phyloP scores from a whole-genome alignment of 2,888 invertebrate genomes.

The Parapristionchus giblindavisi region DNA sequence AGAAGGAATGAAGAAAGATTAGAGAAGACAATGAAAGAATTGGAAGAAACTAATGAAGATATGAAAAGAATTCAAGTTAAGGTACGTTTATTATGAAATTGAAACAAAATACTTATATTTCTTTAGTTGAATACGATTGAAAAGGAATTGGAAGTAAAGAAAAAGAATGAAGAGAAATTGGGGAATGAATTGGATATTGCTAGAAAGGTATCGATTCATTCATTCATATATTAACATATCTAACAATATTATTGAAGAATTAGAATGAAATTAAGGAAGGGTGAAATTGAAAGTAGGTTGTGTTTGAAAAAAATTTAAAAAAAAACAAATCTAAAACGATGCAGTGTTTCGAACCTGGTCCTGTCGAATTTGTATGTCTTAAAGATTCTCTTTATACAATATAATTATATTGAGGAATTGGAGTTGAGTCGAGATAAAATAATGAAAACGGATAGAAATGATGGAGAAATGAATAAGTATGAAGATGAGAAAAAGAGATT shows the following conservation, averaged over 20 bases:
- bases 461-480: background rate
- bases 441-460: background rate
- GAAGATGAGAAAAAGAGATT: constrained; percentile 1
- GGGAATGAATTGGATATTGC: constrained; percentile 30
- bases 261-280: background rate
- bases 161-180: background rate
- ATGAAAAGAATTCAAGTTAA: background rate
- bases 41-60: background rate
- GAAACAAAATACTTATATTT: background rate
- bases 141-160: background rate
- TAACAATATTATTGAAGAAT: background rate
- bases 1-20: background rate
- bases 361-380: too few relatives aligned
- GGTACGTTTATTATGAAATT: background rate
- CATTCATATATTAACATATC: too few relatives aligned
- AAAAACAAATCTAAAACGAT: too few relatives aligned
- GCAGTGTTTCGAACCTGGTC: too few relatives aligned
- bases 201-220: too few relatives aligned
- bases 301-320: too few relatives aligned
- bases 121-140: constrained; percentile 7
- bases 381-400: too few relatives aligned
- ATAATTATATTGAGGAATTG: background rate
- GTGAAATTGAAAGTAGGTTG: background rate
- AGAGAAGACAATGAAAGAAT: background rate
- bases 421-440: background rate